Conservation (phyloP, 2,888 invertebrate genomes). For the Tortricodes alternella region DNA sequence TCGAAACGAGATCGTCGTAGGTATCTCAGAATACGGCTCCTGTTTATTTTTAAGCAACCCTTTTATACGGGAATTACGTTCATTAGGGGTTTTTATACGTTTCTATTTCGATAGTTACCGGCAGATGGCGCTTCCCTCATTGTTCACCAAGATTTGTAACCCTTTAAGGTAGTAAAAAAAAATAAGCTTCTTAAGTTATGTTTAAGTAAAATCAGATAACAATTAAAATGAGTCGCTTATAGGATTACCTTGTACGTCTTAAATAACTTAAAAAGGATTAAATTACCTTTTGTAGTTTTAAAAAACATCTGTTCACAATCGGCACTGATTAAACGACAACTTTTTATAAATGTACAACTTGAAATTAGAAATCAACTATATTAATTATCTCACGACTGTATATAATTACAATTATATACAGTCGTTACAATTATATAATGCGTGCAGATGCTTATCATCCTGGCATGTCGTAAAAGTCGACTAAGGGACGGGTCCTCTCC, state of each 20-base stretch:
- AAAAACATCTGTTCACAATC: too few relatives aligned
- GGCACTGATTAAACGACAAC: too few relatives aligned
- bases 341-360: too few relatives aligned
- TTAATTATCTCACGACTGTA: too few relatives aligned
- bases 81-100: conserved; percentile 76
- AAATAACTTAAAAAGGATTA: neutral
- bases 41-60: conserved; percentile 77
- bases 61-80: conserved; percentile 79
- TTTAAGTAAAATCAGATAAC: conserved; percentile 15
- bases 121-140: conserved; percentile 58
- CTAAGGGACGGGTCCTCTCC: too few relatives aligned
- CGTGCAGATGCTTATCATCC: too few relatives aligned
- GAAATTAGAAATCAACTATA: too few relatives aligned
- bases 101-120: conserved; percentile 54
- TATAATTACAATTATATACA: too few relatives aligned
- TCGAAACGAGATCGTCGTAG: neutral
- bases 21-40: conserved; percentile 51
- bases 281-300: neutral
- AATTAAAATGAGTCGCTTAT: too few relatives aligned
- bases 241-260: too few relatives aligned
- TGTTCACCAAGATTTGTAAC: conserved; percentile 49
- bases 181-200: conserved; percentile 23
- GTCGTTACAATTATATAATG: too few relatives aligned
- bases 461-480: too few relatives aligned
- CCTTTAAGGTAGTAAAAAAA: conserved; percentile 50